Conservation (phyloP, 2,113 vertebrate genomes). For the Planiliza haematocheilus region DNA sequence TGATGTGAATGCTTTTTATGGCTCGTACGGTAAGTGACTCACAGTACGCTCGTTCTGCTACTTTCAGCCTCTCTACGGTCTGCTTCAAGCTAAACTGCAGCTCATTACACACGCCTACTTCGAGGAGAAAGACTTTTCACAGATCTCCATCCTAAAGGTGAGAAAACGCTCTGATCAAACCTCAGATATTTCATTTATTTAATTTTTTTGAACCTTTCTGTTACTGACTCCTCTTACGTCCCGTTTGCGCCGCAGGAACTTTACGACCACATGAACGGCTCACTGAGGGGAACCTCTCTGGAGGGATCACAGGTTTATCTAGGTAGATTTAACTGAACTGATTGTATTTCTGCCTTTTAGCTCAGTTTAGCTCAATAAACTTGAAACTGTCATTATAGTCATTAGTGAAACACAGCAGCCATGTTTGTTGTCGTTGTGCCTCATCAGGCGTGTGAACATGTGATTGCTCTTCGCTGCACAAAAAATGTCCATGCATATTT, state of each 20-base stretch:
- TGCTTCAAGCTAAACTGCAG: constrained; percentile 96
- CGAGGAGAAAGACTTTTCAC: constrained; percentile 98
- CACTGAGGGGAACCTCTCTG: constrained; percentile 86
- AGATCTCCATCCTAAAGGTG: constrained; percentile 98
- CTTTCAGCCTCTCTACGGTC: constrained; percentile 92
- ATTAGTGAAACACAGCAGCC: no score
- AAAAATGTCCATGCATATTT: neutral
- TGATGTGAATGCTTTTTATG: constrained; percentile 3
- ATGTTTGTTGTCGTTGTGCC: neutral
- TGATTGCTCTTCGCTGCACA: no score
- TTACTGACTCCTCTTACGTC: neutral
- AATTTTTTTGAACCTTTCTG: neutral
- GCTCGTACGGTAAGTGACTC: constrained; percentile 5
- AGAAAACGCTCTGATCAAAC: neutral
- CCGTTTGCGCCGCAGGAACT: constrained; percentile 86
- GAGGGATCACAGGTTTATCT: constrained; percentile 97
- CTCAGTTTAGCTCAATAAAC: no score
- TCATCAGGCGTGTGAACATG: neutral
- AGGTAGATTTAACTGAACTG: constrained; percentile 80
- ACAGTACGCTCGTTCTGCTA: constrained; percentile 28
- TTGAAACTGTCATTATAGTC: no score
- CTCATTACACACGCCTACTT: constrained; percentile 99
- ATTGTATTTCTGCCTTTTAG: no score
- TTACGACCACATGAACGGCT: constrained; percentile 98
- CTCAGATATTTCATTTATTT: no score